phyloP scores from a whole-genome alignment of 2,888 invertebrate genomes.

The Sminthurides aquaticus region DNA sequence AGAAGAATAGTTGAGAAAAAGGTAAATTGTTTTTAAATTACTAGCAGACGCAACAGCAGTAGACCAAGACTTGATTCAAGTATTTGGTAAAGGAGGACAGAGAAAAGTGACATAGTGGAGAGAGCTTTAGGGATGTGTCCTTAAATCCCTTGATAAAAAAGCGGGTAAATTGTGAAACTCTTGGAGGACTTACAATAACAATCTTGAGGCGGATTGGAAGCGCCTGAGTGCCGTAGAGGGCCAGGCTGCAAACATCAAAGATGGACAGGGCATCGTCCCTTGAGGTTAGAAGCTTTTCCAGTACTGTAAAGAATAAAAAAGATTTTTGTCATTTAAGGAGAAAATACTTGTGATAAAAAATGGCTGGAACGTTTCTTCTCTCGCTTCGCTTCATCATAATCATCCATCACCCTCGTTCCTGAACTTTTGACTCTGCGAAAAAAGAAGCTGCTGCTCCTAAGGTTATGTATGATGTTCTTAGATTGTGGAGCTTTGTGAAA shows the following conservation, averaged over 20 bases:
- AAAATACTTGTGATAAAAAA: no score
- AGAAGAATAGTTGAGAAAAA: no score
- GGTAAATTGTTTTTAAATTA: neutral
- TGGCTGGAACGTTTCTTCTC: no score
- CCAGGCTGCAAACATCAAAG: slow-evolving; percentile 42
- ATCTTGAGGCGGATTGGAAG: slow-evolving; percentile 42
- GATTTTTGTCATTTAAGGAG: neutral
- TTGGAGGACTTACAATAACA: slow-evolving; percentile 36
- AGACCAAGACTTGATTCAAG: neutral
- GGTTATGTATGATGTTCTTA: no score
- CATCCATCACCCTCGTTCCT: neutral
- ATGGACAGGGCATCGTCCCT: slow-evolving; percentile 42
- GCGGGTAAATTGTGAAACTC: no score
- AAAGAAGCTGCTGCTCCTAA: no score
- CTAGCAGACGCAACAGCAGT: neutral
- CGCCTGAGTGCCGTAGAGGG: slow-evolving; percentile 42
- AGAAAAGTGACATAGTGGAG: no score
- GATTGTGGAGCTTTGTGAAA: no score
- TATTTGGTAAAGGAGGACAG: no score
- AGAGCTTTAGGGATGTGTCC: no score
- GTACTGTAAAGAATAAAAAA: slow-evolving; percentile 30
- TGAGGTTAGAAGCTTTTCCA: slow-evolving; percentile 41
- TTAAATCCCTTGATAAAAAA: no score
- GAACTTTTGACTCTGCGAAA: neutral
- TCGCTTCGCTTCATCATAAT: neutral